These are phyloP conservation scores for Drosophila prosaltans DNA, from an alignment of 1,140 invertebrate genomes.

Conservation along the genomic window DNA sequence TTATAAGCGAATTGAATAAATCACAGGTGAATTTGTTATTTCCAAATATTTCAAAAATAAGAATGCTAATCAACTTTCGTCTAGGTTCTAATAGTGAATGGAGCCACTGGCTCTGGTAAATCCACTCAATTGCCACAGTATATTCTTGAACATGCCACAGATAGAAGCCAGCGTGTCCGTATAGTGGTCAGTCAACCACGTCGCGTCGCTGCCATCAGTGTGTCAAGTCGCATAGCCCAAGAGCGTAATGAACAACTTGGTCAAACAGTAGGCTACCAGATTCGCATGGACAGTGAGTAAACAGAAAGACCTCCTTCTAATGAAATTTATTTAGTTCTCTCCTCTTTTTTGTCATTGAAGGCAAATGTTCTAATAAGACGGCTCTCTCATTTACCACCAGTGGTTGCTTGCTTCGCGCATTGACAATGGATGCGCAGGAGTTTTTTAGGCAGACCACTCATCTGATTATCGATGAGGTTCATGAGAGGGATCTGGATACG, in stretches of 20 bases:
- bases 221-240: conserved; percentile 91
- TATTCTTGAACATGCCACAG: conserved; percentile 90
- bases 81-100: conserved; percentile 87
- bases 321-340: too few relatives aligned
- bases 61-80: background rate
- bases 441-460: conserved; percentile 88
- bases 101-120: conserved; percentile 94
- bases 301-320: background rate
- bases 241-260: conserved; percentile 95
- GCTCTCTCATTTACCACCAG: conserved; percentile 73
- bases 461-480: conserved; percentile 96
- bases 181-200: conserved; percentile 97
- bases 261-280: conserved; percentile 96
- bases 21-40: conserved; percentile 40
- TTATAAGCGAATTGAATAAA: conserved; percentile 27
- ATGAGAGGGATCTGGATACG: conserved; percentile 95
- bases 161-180: conserved; percentile 88
- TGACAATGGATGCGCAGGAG: conserved; percentile 79
- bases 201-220: conserved; percentile 93
- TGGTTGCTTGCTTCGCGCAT: conserved; percentile 68
- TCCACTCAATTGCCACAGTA: conserved; percentile 96
- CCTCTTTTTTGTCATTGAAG: conserved; percentile 8
- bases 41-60: background rate
- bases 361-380: conserved; percentile 58
- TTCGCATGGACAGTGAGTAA: conserved; percentile 89